phyloP scores from a whole-genome alignment of 2,113 vertebrate genomes.

The Hiodon alosoides region DNA sequence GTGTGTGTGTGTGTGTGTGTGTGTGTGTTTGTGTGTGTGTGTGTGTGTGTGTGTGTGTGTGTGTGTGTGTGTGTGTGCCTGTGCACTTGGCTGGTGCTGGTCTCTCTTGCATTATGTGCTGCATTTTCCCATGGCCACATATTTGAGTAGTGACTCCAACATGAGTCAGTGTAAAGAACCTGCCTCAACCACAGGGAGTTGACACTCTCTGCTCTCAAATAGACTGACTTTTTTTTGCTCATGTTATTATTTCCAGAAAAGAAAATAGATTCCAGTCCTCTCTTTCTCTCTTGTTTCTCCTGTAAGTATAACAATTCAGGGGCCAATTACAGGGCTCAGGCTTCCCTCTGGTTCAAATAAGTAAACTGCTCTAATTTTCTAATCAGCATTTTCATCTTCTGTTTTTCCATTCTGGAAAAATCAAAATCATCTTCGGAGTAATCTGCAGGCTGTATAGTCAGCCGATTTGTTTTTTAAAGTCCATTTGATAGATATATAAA shows the following conservation, averaged over 20 bases:
- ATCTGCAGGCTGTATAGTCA: too few species aligned
- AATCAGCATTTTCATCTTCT: too few species aligned
- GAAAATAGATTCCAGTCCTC: slow-evolving; percentile 61
- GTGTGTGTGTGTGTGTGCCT: slow-evolving; percentile 9
- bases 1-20: too few species aligned
- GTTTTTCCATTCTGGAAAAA: too few species aligned
- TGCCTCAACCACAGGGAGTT: slow-evolving; percentile 48
- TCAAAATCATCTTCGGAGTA: too few species aligned
- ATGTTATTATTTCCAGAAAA: slow-evolving; percentile 69
- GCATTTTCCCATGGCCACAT: slow-evolving; percentile 49
- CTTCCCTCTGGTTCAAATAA: too few species aligned
- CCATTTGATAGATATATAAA: too few species aligned
- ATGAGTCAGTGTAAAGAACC: slow-evolving; percentile 49
- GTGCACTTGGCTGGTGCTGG: slow-evolving; percentile 13
- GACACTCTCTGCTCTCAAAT: slow-evolving; percentile 47
- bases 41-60: slow-evolving; percentile 22
- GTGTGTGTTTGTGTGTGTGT: too few species aligned
- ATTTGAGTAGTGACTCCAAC: slow-evolving; percentile 51
- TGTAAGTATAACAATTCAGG: too few species aligned
- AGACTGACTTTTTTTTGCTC: slow-evolving; percentile 54
- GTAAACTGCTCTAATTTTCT: too few species aligned
- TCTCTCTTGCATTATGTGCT: slow-evolving; percentile 45
- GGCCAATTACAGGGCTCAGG: neutral
- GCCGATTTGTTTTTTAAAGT: too few species aligned
- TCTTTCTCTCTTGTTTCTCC: slow-evolving; percentile 15